Evolutionary conservation across 2,797 vertebrate genomes (phyloP).

Genomic region (Pampus argenteus): DNA sequence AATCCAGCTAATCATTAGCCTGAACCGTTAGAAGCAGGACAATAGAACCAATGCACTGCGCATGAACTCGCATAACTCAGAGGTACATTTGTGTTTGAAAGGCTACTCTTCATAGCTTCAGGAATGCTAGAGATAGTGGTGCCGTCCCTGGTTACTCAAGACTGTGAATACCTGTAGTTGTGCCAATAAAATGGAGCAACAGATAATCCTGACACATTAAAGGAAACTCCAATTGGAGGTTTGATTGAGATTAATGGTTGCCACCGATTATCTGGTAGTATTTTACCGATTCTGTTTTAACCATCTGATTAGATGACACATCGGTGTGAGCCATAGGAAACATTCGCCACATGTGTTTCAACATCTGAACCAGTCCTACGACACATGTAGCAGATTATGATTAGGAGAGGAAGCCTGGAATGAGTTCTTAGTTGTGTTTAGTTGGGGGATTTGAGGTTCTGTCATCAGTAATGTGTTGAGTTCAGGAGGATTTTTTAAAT

Average conservation of each 20-base stretch:
- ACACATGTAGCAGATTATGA: neutral
- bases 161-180: neutral
- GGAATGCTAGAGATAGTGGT: constrained; percentile 11
- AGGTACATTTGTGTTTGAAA: neutral
- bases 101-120: constrained; percentile 12
- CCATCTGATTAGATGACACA: neutral
- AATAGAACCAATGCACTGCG: constrained; percentile 16
- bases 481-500: neutral
- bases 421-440: neutral
- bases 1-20: constrained; percentile 66
- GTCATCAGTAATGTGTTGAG: neutral
- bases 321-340: neutral
- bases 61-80: constrained; percentile 29
- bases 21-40: constrained; percentile 38
- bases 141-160: constrained; percentile 2
- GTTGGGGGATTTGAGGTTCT: neutral
- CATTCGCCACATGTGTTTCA: neutral
- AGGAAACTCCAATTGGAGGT: neutral
- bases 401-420: neutral
- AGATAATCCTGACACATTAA: neutral
- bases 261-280: neutral
- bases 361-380: neutral
- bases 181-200: neutral
- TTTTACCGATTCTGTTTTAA: neutral
- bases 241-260: neutral